Evolutionary conservation across 2,113 vertebrate species (phyloP), one percentile per base, ranked within the genome.

Genomic region (Andinoacara biseriatus): DNA sequence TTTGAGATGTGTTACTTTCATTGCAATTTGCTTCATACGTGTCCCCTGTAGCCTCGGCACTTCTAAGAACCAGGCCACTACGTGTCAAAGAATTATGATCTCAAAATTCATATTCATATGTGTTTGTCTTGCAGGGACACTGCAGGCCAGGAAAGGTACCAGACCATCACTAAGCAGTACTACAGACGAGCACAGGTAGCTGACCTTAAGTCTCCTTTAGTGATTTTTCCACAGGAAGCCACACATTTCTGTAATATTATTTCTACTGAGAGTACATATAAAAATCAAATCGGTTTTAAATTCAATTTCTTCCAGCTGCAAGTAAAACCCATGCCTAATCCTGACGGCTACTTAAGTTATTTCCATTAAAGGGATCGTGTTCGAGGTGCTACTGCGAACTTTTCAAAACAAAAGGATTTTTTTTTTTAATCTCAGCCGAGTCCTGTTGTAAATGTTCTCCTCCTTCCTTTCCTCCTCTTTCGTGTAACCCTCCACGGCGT

Each of bases 131-230:
- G 4, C 87, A 99, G 98, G 98, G 98, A 99, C 93, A 99, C 98
- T 0, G 98, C 98, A 0, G 98, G 98, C n/a, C 98, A 99, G 92
- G 98, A 99, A 89, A 93, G 98, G 84, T 99, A 99, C 93, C 98
- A 99, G 94, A 99, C 98, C 87, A 99, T 99, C 94, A 99, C 98
- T 17, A 99, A 99, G 90, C 98, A 99, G 96, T 99, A 99, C 94
- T 99, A 99, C 91, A 96, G 98, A 87, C 94, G 98, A 89, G 98
- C 98, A 74, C 98, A 99, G 97, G 98, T 99, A 91, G 88, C 7
- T 2, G 13, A 29, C 7, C 8, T 26, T 8, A 17, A 31, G n/a
- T 60, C 38, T 80, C 40, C 58, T 49, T 26, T 10, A 20, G 2
- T 61, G 10, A 14, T 5, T 82, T 75, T 31, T 60, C 52, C 15